These are phyloP conservation scores for Sarcophaga caerulescens DNA, from an alignment of 2,888 invertebrate genomes.

Conservation along the genomic window DNA sequence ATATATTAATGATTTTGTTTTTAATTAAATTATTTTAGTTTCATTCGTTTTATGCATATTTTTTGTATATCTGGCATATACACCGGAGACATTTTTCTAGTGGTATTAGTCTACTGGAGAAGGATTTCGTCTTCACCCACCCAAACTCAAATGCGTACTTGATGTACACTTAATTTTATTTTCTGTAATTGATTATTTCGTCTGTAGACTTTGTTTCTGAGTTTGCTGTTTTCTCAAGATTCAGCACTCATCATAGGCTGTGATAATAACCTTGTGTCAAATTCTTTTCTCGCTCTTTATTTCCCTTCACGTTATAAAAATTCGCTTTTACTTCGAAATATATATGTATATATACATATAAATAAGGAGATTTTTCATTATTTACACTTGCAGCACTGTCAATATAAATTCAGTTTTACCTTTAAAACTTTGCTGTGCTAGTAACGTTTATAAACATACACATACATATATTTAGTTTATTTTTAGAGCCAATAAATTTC, in stretches of 20 bases:
- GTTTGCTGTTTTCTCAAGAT: slow-evolving; percentile 51
- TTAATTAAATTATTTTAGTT: slow-evolving; percentile 32
- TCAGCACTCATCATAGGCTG: slow-evolving; percentile 68
- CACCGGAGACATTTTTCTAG: slow-evolving; percentile 56
- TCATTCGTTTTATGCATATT: slow-evolving; percentile 39
- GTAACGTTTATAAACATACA: slow-evolving; percentile 8
- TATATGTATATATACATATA: not conserved
- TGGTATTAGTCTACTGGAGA: slow-evolving; percentile 2
- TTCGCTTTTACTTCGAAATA: slow-evolving; percentile 1
- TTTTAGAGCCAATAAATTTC: not conserved
- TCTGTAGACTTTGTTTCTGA: slow-evolving; percentile 54
- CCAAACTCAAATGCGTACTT: slow-evolving; percentile 42
- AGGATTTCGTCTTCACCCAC: slow-evolving; percentile 57
- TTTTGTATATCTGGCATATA: slow-evolving; percentile 66
- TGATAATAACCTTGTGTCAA: slow-evolving; percentile 71
- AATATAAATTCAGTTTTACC: slow-evolving; percentile 68
- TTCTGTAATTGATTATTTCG: slow-evolving; percentile 55
- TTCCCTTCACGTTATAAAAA: slow-evolving; percentile 29
- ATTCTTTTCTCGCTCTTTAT: slow-evolving; percentile 53
- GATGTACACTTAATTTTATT: slow-evolving; percentile 23
- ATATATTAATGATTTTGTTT: slow-evolving; percentile 16
- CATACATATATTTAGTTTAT: not conserved
- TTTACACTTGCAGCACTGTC: slow-evolving; percentile 59
- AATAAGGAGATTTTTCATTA: slow-evolving; percentile 7
- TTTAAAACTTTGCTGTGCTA: slow-evolving; percentile 67